A percentile compares a stretch with the other conserved stretches of the same genome.
These are phyloP conservation scores for Syndactyla subalaris DNA, from an alignment of 2,797 vertebrate species.

Conservation along the genomic window DNA sequence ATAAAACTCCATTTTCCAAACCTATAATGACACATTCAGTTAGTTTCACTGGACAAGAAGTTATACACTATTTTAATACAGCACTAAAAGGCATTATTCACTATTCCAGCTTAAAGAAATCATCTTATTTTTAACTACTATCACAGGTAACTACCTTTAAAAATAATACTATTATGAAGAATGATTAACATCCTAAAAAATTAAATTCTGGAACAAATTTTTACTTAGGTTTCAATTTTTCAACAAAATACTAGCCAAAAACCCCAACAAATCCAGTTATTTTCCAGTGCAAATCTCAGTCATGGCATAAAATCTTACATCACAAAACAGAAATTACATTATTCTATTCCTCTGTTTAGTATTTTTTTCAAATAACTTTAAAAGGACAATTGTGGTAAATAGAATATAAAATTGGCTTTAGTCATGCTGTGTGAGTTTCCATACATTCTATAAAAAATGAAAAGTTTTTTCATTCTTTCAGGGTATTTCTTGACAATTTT, in stretches of 20 bases:
- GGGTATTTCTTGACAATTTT: not conserved
- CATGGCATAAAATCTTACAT: not conserved
- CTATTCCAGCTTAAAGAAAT: not conserved
- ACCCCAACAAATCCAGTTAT: not conserved
- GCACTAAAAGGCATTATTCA: not conserved
- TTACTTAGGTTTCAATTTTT: not conserved
- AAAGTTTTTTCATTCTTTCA: not conserved
- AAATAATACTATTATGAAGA: not conserved
- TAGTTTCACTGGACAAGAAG: not conserved
- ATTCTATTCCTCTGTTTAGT: not conserved
- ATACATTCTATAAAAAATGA: not conserved
- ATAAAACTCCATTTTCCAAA: not conserved
- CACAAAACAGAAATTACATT: not conserved
- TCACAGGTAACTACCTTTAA: not conserved
- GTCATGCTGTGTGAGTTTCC: not conserved
- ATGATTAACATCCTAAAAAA: not conserved
- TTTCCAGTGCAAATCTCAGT: not conserved
- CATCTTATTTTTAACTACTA: not conserved
- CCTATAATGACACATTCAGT: not conserved
- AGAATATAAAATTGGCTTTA: not conserved
- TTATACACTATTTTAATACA: not conserved
- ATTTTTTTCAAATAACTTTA: not conserved
- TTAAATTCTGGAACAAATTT: not conserved
- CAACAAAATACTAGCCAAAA: not conserved
- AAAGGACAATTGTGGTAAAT: not conserved